Conservation (phyloP, 1,140 invertebrate species). For the Penaeus indicus region DNA sequence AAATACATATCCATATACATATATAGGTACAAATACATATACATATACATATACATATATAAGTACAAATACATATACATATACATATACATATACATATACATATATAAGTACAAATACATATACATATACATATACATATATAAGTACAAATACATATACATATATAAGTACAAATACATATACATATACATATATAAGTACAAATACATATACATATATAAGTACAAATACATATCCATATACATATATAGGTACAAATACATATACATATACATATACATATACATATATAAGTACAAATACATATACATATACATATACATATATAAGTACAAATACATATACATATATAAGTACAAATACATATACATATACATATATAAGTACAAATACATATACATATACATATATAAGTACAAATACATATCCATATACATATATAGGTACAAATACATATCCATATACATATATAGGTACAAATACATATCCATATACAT, state of each 20-base stretch:
- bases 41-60: no score
- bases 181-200: no score
- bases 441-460: no score
- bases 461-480: no score
- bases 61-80: not conserved
- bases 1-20: no score
- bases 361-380: no score
- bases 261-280: not conserved
- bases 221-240: not conserved
- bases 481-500: no score
- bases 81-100: not conserved
- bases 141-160: no score
- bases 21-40: not conserved
- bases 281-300: not conserved
- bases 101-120: not conserved
- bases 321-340: not conserved
- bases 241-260: no score
- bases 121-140: not conserved
- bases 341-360: no score
- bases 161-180: no score
- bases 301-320: not conserved
- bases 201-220: not conserved
- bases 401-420: not conserved
- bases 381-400: no score
- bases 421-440: not conserved